Evolutionary conservation across 1,140 invertebrate genomes (phyloP).

Genomic region (Lepidurus arcticus): DNA sequence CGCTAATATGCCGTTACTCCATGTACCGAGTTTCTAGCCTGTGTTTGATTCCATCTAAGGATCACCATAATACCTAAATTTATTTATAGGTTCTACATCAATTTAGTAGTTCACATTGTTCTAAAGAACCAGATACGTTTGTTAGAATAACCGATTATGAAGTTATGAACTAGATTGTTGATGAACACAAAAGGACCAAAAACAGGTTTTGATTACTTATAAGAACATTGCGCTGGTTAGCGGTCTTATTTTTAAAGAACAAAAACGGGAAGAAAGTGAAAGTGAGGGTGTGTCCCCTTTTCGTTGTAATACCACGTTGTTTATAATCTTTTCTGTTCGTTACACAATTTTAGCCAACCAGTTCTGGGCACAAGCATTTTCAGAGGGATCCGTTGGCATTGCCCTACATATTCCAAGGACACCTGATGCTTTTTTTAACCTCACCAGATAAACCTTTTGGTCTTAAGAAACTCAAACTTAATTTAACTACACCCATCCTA

Average conservation of each 20-base stretch:
- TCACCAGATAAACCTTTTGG: not conserved
- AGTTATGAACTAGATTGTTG: too few relatives aligned
- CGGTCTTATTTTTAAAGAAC: not conserved
- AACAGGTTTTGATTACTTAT: not conserved
- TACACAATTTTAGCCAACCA: not conserved
- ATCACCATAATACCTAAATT: too few relatives aligned
- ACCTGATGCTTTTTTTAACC: not conserved
- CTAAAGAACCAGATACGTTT: too few relatives aligned
- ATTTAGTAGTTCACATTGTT: too few relatives aligned
- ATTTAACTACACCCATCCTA: not conserved
- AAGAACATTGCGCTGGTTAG: not conserved
- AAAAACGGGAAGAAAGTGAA: not conserved
- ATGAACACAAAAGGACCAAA: too few relatives aligned
- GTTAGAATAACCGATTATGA: too few relatives aligned
- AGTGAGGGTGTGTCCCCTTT: not conserved
- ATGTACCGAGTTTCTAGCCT: too few relatives aligned
- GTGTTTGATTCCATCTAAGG: too few relatives aligned
- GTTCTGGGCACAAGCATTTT: not conserved
- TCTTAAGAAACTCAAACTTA: not conserved
- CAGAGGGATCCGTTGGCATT: not conserved
- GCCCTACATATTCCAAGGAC: not conserved
- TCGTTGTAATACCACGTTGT: not conserved
- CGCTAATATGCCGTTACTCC: too few relatives aligned
- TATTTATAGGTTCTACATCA: too few relatives aligned
- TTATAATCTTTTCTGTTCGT: not conserved